Evolutionary conservation across 2,797 vertebrate species (phyloP).

Genomic region (Bradypodion ventrale): DNA sequence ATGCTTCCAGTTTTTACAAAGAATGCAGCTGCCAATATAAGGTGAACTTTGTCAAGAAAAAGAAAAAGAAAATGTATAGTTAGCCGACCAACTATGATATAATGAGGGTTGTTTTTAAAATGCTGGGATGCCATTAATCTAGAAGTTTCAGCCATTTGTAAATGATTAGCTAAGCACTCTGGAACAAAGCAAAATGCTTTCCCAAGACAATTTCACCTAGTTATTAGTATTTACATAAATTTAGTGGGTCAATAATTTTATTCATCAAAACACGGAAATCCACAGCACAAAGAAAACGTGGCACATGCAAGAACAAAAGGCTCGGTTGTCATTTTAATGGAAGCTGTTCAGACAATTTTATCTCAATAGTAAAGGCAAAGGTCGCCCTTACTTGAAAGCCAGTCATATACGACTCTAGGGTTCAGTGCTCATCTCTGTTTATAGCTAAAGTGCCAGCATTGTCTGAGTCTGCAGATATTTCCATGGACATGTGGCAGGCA

Average conservation of each 20-base stretch:
- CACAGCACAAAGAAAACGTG: conserved; percentile 16
- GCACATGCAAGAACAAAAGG: not conserved
- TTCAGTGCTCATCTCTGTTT: too few species aligned
- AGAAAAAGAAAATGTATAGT: not conserved
- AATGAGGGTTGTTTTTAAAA: conserved; percentile 49
- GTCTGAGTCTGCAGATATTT: too few species aligned
- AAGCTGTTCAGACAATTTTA: conserved; percentile 15
- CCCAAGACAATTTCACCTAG: conserved; percentile 47
- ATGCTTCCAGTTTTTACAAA: not conserved
- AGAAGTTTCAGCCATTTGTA: conserved; percentile 57
- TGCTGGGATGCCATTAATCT: conserved; percentile 54
- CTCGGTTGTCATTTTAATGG: not conserved
- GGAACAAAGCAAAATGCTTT: conserved; percentile 53
- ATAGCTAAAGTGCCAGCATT: too few species aligned
- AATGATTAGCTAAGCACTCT: conserved; percentile 62
- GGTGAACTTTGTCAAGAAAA: not conserved
- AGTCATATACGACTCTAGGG: too few species aligned
- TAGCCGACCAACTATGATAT: conserved; percentile 5
- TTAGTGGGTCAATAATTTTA: not conserved
- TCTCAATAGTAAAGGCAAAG: too few species aligned
- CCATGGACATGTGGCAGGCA: too few species aligned
- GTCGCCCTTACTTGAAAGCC: too few species aligned
- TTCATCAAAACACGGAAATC: conserved; percentile 24
- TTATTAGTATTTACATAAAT: conserved; percentile 43
- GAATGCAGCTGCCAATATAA: not conserved